Conservation (phyloP, 1,140 invertebrate genomes). For the Orchesella cincta region DNA sequence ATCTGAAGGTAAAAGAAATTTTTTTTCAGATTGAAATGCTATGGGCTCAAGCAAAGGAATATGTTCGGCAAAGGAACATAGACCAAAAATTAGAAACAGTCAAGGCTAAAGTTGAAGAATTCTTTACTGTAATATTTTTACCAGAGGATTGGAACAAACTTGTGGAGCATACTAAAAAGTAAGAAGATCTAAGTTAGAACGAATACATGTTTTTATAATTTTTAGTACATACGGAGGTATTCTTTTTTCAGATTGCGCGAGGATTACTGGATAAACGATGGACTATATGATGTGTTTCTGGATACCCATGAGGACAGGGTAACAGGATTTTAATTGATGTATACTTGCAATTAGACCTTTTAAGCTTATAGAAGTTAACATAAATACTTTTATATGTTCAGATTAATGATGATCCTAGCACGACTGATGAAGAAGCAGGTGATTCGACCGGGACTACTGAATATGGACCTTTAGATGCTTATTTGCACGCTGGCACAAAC, state of each 20-base stretch:
- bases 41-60: neutral
- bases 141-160: neutral
- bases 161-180: neutral
- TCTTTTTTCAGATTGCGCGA: neutral
- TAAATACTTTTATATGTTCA: too few species aligned
- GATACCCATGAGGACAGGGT: too few species aligned
- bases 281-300: too few species aligned
- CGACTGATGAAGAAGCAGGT: too few species aligned
- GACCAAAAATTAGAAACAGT: neutral
- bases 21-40: neutral
- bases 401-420: too few species aligned
- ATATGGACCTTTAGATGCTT: too few species aligned
- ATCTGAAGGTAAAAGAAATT: neutral
- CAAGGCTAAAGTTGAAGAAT: neutral
- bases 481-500: too few species aligned
- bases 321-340: too few species aligned
- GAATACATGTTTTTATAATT: neutral
- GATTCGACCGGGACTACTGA: too few species aligned
- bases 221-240: neutral
- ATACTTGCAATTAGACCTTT: too few species aligned
- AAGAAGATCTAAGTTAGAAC: neutral
- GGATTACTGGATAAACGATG: neutral
- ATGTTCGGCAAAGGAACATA: neutral
- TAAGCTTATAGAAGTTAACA: too few species aligned
- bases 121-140: neutral